phyloP scores from a whole-genome alignment of 2,888 invertebrate species.

The Hydrotaea cyrtoneurina region DNA sequence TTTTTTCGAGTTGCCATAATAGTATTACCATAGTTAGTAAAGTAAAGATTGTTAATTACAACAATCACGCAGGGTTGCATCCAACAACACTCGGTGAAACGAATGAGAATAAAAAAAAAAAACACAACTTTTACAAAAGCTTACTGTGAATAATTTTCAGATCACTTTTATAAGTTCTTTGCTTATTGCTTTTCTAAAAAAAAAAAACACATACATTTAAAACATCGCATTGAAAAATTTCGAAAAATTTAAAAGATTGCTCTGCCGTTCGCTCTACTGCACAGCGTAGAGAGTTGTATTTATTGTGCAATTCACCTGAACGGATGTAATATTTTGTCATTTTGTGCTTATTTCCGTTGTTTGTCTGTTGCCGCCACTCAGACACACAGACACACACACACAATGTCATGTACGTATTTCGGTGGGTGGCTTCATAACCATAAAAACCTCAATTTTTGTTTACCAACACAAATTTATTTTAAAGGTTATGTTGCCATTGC shows the following conservation, averaged over 20 bases:
- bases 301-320: constrained; percentile 60
- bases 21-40: constrained; percentile 52
- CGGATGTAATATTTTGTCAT: constrained; percentile 67
- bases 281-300: constrained; percentile 17
- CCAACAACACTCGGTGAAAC: not conserved
- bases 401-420: not conserved
- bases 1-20: constrained; percentile 39
- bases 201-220: not conserved
- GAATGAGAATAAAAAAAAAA: not conserved
- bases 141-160: constrained; percentile 14
- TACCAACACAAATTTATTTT: constrained; percentile 57
- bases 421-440: constrained; percentile 35
- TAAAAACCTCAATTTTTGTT: constrained; percentile 46
- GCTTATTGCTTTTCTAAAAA: not conserved
- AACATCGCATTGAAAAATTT: not conserved
- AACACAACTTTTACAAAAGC: too few species aligned
- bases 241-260: not conserved
- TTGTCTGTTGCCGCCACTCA: constrained; percentile 22
- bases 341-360: constrained; percentile 64
- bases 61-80: constrained; percentile 38
- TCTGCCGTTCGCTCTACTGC: not conserved
- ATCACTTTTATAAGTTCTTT: not conserved
- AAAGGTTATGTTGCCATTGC: constrained; percentile 40
- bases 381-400: not conserved
- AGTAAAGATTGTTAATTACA: constrained; percentile 63